Percentiles rank a stretch among this genome's conserved stretches.
These are phyloP conservation scores for Eumeta japonica DNA, from an alignment of 1,140 invertebrate genomes.

Conservation along the genomic window DNA sequence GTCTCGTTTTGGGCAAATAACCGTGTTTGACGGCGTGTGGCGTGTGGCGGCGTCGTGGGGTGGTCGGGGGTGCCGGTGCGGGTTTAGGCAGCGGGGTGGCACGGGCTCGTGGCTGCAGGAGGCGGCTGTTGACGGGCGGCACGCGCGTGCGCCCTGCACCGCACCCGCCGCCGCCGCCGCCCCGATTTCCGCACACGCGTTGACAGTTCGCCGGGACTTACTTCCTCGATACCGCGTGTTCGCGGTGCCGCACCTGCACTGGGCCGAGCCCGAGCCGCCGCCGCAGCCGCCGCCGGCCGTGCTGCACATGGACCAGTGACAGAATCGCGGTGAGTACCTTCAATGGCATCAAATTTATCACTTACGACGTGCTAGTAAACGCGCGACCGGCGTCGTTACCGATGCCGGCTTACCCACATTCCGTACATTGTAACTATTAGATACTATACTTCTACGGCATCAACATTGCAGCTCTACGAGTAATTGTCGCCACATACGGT, in stretches of 20 bases:
- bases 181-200: constrained; percentile 43
- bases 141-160: constrained; percentile 32
- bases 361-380: constrained; percentile 3
- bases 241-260: constrained; percentile 35
- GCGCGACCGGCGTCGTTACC: too few relatives aligned
- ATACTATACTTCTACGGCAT: too few relatives aligned
- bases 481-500: constrained; percentile 3
- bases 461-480: not conserved
- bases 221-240: constrained; percentile 57
- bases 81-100: too few relatives aligned
- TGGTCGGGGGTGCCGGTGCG: constrained; percentile 23
- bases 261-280: constrained; percentile 31
- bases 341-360: constrained; percentile 7
- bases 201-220: constrained; percentile 50
- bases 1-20: too few relatives aligned
- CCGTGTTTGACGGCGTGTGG: not conserved
- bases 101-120: constrained; percentile 33
- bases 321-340: constrained; percentile 33
- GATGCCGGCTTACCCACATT: too few relatives aligned
- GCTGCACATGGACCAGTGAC: constrained; percentile 42
- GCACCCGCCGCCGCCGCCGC: constrained; percentile 26
- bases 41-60: constrained; percentile 1
- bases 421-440: too few relatives aligned
- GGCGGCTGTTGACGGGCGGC: constrained; percentile 33
- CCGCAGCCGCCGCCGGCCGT: constrained; percentile 32